Evolutionary conservation across 2,113 vertebrate species (phyloP), one percentile per base, ranked within the genome.

Genomic region (Syngnathoides biaculeatus): DNA sequence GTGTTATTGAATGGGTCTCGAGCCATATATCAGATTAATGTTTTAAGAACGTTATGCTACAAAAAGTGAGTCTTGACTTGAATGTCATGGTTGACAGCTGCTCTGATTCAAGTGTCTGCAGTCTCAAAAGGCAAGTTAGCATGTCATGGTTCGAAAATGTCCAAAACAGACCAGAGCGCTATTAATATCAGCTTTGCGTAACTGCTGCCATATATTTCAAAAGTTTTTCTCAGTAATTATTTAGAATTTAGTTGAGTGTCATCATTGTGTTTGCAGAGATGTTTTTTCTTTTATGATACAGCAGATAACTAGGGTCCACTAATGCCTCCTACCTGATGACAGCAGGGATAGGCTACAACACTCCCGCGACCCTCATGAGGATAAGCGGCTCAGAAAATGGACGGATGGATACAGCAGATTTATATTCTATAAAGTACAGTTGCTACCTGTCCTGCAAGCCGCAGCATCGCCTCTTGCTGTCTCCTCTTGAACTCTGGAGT

Each of bases 401-500:
- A n/a, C n/a, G n/a, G n/a, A n/a, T n/a, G n/a, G 30, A 35, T 6
- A 35, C 30, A 35, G 30, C 6, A 1, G 30, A 35, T 35, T 2
- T 3, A 35, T 6, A 35, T 35, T 35, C 4, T 35, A 35, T 35
- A 35, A 35, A 35, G 30, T 35, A 35, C 30, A 6, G 30, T 35
- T 35, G 9, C 0, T 91, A 98, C 97, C 96, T 98, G 95, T 0
- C 93, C 93, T 2, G 96, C 96, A 0, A 98, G 87, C 56, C 94
- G 93, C 79, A 94, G 78, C 93, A 96, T 92, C 1, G 89, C 94
- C 78, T 98, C 96, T 57, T 98, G 95, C 67, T 97, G 96, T 35
- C 94, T 94, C 71, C 94, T 92, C 27, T 92, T 94, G 93, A 95
- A 92, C 77, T 98, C 96, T 1, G 97, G 96, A 1, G 97, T 99